Evolutionary conservation across 2,888 invertebrate species (phyloP).

Genomic region (Tenthredo notha): DNA sequence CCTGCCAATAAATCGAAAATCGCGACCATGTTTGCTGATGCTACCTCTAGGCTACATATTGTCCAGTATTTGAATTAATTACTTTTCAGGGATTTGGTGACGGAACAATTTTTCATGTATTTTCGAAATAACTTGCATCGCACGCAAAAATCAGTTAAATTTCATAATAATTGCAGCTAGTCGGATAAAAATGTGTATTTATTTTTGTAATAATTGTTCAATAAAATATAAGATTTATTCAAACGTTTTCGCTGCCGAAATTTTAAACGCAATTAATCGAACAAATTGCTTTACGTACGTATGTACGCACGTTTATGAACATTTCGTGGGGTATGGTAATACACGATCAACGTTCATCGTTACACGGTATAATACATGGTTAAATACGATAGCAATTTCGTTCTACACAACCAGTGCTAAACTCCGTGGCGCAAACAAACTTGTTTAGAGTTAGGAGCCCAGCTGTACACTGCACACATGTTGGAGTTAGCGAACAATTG

Average conservation of each 20-base stretch:
- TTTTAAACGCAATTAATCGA: background rate
- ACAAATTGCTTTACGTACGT: background rate
- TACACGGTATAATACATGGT: background rate
- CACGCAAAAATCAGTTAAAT: no score
- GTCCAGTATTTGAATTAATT: background rate
- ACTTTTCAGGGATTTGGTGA: background rate
- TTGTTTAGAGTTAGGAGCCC: slow-evolving; percentile 8
- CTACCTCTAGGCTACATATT: background rate
- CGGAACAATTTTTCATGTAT: background rate
- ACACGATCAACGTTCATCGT: background rate
- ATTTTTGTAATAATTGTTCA: background rate
- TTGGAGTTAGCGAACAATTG: background rate
- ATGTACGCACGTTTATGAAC: background rate
- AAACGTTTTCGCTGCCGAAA: background rate
- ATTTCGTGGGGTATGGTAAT: slow-evolving; percentile 3
- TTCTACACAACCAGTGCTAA: background rate
- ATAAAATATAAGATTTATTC: background rate
- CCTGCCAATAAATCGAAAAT: background rate
- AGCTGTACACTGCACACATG: slow-evolving; percentile 11
- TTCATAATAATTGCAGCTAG: no score
- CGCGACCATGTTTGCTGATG: background rate
- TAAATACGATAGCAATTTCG: background rate
- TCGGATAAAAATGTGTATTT: no score
- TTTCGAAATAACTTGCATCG: background rate
- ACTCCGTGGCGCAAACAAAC: slow-evolving; percentile 1